phyloP scores from a whole-genome alignment of 2,113 vertebrate genomes.

The Balaeniceps rex region DNA sequence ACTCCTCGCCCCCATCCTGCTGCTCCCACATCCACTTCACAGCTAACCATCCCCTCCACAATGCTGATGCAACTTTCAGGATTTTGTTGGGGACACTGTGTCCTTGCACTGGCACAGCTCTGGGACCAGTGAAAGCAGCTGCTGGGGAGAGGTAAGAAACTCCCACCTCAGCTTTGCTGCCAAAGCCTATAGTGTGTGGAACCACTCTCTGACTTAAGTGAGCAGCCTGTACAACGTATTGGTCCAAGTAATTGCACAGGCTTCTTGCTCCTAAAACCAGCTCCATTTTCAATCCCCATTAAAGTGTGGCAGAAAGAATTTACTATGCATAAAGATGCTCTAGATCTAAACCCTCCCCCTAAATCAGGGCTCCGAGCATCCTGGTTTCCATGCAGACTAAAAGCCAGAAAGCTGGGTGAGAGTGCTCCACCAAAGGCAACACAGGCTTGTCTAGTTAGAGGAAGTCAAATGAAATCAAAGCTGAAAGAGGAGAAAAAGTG shows the following conservation, averaged over 20 bases:
- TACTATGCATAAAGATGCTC: neutral
- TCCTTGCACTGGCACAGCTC: neutral
- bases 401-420: neutral
- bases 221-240: neutral
- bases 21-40: rapidly evolving
- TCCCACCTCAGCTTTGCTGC: neutral
- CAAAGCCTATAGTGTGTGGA: neutral
- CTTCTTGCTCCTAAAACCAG: neutral
- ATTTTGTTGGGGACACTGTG: neutral
- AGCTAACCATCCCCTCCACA: neutral
- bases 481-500: neutral
- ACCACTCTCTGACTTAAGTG: neutral
- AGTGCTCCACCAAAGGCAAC: neutral
- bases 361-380: neutral
- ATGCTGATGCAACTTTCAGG: neutral
- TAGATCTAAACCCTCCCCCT: neutral
- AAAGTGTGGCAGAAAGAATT: neutral
- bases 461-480: neutral
- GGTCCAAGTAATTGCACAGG: neutral
- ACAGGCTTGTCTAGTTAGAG: neutral
- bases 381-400: neutral
- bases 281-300: neutral
- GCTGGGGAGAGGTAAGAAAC: neutral
- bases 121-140: neutral
- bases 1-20: neutral